These are phyloP conservation scores for Elgaria multicarinata DNA, from an alignment of 2,113 vertebrate species.

Conservation along the genomic window DNA sequence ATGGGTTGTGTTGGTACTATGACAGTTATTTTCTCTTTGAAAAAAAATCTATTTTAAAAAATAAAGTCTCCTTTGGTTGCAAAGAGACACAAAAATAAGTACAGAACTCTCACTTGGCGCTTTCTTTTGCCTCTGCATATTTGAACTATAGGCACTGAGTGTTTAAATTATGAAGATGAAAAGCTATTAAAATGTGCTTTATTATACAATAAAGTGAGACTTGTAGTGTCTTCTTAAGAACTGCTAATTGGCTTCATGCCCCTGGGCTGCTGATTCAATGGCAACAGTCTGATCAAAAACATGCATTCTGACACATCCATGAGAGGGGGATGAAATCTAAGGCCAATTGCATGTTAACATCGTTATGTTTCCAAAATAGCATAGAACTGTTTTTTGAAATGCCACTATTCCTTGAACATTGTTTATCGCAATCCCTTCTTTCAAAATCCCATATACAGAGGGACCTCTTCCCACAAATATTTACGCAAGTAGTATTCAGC, in stretches of 20 bases:
- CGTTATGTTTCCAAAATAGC: background rate
- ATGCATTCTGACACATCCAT: background rate
- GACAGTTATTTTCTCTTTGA: background rate
- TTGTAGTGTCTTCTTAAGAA: background rate
- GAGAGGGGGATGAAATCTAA: background rate
- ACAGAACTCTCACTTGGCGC: background rate
- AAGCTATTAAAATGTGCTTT: slow-evolving; percentile 3
- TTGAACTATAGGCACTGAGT: background rate
- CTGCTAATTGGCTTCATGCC: background rate
- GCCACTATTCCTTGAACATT: background rate
- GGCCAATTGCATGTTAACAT: rapidly evolving
- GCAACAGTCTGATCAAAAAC: background rate
- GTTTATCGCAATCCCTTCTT: background rate
- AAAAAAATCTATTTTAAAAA: background rate
- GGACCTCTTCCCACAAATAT: background rate
- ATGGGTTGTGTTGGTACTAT: background rate
- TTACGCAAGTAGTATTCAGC: background rate
- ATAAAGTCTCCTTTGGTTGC: background rate
- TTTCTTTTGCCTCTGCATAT: background rate
- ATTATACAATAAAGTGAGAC: background rate
- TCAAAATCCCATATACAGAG: background rate
- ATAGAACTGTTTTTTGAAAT: rapidly evolving
- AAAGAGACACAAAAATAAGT: background rate
- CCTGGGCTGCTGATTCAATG: background rate
- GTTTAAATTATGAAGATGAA: slow-evolving; percentile 9